Base-by-base conservation (phyloP, 2,888 invertebrate genomes). In the Erebia aethiops region DNA sequence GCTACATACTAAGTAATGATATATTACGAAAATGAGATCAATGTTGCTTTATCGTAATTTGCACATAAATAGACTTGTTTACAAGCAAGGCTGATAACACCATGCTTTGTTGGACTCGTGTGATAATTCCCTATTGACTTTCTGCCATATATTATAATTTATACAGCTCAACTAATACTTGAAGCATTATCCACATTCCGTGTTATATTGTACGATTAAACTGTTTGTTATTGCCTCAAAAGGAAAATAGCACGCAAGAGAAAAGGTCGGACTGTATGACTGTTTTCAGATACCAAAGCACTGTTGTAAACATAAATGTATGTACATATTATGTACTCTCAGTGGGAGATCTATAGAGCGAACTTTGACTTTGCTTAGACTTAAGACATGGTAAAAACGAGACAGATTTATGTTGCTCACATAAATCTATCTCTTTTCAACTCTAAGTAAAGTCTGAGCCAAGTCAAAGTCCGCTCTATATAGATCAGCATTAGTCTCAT, bases 21-120 rank as follows among this genome's bases (percentile, higher is more conserved):
- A 21, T 65, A 43, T 2, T 46, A 66, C 46, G 41, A 52, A 67
- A 71, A 71, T 67, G 51, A 51, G 67, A 57, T 67, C 63, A 70
- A 60, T 52, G 52, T 52, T 72, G 64, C 49, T 63, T 43, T 64
- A 63, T 52, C 46, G 46, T 52, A 63, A 69, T 64, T 70, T 70
- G 70, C 70, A 72, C 67, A 54, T 67, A 64, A 70, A 72, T 64
- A 67, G 52, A 66, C 14, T n/a, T 69, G 70, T 72, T 72, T 72
- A 70, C 63, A 67, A 67, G n/a, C 58, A 21, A 43, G 26, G 41
- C 57, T 58, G 63, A 70, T 70, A 70, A 58, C 71, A 71, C 63
- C 58, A 63, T 49, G 63, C 61, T 58, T 41, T 46, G 70, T 66
- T 61, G 46, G 35, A 16, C 41, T 56, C 26, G 21, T 13, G 51